A percentile compares a stretch with the other conserved stretches of the same genome.
phyloP scores from a whole-genome alignment of 92 coral and sea anemone species.

The Anthopleura xanthogrammica region DNA sequence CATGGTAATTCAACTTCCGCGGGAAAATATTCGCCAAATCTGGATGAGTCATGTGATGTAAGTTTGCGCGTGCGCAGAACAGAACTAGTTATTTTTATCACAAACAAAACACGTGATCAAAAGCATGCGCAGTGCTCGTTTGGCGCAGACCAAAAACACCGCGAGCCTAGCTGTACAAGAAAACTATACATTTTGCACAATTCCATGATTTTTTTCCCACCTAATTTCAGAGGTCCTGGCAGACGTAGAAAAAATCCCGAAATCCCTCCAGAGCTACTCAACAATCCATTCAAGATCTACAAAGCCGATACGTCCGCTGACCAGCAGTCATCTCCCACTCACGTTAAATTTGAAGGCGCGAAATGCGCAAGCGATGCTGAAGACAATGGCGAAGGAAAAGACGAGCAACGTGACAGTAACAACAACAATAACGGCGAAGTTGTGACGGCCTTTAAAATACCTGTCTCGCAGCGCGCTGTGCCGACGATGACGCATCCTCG shows the following conservation, averaged over 20 bases:
- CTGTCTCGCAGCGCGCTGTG: slow-evolving; percentile 58
- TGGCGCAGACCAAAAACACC: not conserved
- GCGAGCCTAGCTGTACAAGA: not conserved
- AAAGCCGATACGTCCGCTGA: slow-evolving; percentile 58
- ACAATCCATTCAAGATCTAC: slow-evolving; percentile 79
- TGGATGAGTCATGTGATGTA: not conserved
- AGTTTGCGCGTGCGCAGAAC: not conserved
- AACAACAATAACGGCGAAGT: slow-evolving; percentile 67
- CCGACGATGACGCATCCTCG: slow-evolving; percentile 14
- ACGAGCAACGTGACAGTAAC: slow-evolving; percentile 38
- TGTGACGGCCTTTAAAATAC: slow-evolving; percentile 43
- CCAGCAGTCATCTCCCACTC: slow-evolving; percentile 20
- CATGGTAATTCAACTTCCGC: not conserved
- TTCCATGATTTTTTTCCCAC: not conserved
- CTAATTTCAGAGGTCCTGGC: slow-evolving; percentile 72
- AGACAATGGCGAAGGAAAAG: slow-evolving; percentile 22
- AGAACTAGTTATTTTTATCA: too few species aligned
- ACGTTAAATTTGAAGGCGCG: slow-evolving; percentile 11
- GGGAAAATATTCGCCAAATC: not conserved
- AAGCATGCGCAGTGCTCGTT: not conserved
- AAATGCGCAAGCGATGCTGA: slow-evolving; percentile 33
- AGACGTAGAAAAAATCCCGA: slow-evolving; percentile 90
- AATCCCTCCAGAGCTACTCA: slow-evolving; percentile 82
- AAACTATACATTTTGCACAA: not conserved
- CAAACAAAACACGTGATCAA: too few species aligned